These are phyloP conservation scores for Dendronephthya gigantea DNA, from an alignment of 64 coral and sea anemone genomes.

Conservation along the genomic window DNA sequence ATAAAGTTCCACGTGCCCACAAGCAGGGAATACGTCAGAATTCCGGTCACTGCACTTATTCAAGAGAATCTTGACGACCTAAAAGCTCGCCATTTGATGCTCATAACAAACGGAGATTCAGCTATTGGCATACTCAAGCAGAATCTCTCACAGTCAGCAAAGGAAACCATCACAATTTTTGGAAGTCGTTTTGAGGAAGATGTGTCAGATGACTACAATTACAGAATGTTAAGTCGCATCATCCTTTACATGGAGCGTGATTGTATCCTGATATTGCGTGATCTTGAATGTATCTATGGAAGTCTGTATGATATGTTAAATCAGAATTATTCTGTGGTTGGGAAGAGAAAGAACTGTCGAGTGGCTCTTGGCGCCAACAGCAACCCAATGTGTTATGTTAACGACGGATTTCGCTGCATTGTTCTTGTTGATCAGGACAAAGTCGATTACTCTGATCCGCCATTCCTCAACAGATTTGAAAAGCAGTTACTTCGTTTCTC, in stretches of 20 bases:
- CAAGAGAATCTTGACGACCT: neutral
- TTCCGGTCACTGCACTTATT: neutral
- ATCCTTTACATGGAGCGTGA: conserved; percentile 5
- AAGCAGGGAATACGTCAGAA: neutral
- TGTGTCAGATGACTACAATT: neutral
- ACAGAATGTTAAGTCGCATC: conserved; percentile 7
- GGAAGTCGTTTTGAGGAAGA: conserved; percentile 19
- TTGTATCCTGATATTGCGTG: neutral
- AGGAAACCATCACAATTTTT: neutral
- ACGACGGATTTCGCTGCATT: conserved; percentile 17
- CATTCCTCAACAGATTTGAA: conserved; percentile 15
- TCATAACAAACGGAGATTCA: conserved; percentile 5
- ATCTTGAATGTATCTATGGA: conserved; percentile 11
- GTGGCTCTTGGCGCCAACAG: neutral
- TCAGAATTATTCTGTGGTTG: conserved; percentile 8
- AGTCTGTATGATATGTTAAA: conserved; percentile 13
- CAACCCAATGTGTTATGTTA: conserved; percentile 13
- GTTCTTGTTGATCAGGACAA: conserved; percentile 1
- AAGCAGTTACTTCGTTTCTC: conserved; percentile 5
- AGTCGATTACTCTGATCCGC: conserved; percentile 13
- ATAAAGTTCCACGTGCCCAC: neutral
- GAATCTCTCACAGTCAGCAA: neutral
- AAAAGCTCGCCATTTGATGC: conserved; percentile 19
- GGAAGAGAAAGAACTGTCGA: conserved; percentile 18
- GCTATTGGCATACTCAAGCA: neutral